Conservation (phyloP, 2,888 invertebrate genomes). For the Glaucopsyche alexis region DNA sequence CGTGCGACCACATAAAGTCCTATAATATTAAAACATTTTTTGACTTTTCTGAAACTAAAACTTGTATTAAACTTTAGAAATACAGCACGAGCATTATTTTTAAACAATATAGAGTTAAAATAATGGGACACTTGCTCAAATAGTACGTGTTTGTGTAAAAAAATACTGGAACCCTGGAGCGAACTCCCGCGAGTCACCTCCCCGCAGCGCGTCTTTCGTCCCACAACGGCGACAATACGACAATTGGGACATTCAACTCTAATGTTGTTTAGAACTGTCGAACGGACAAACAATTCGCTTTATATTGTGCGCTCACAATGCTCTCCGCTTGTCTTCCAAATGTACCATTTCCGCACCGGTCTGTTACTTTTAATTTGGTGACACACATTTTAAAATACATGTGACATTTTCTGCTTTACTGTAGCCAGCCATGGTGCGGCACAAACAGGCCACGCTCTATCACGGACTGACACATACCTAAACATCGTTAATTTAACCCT, state of each 20-base stretch:
- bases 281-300: constrained; percentile 64
- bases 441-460: background rate
- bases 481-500: background rate
- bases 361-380: constrained; percentile 9
- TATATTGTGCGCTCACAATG: constrained; percentile 69
- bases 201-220: constrained; percentile 54
- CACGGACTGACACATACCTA: background rate
- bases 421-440: background rate
- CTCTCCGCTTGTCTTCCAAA: constrained; percentile 59
- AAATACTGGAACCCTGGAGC: constrained; percentile 39
- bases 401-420: background rate
- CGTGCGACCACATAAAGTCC: too few relatives aligned
- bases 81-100: constrained; percentile 10
- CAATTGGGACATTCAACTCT: constrained; percentile 73
- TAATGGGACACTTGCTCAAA: background rate
- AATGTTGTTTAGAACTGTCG: constrained; percentile 75
- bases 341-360: constrained; percentile 67
- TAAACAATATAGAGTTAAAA: constrained; percentile 15
- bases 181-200: constrained; percentile 51
- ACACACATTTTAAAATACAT: background rate
- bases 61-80: background rate
- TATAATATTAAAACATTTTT: background rate
- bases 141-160: background rate
- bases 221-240: constrained; percentile 66
- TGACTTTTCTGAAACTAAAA: background rate